These are phyloP conservation scores for Trachymyrmex septentrionalis DNA, from an alignment of 1,140 invertebrate species.

Conservation along the genomic window DNA sequence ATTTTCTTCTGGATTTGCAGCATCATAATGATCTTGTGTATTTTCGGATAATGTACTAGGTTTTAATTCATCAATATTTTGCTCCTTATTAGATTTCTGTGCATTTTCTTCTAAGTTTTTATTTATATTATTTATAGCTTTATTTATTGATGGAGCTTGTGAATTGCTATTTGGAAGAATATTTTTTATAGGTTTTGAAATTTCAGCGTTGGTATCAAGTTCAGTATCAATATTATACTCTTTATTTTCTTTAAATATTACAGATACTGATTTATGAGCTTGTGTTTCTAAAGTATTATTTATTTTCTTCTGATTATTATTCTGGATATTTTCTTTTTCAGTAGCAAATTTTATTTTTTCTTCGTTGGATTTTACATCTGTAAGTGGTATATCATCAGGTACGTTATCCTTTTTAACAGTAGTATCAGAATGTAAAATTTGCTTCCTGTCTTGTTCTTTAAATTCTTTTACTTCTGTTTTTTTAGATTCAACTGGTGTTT, in stretches of 20 bases:
- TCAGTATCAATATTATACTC: background rate
- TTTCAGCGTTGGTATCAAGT: background rate
- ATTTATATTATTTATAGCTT: background rate
- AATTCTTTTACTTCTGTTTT: background rate
- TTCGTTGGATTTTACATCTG: background rate
- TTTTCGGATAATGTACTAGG: slow-evolving; percentile 68
- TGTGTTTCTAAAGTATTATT: background rate
- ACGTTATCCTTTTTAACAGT: background rate
- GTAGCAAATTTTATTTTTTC: background rate
- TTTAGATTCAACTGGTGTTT: background rate
- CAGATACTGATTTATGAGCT: background rate
- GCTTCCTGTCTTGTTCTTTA: background rate
- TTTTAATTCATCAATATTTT: slow-evolving; percentile 32
- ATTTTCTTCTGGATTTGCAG: slow-evolving; percentile 22
- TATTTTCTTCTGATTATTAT: background rate
- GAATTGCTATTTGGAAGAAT: background rate
- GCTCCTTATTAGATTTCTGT: slow-evolving; percentile 18
- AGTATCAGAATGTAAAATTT: background rate
- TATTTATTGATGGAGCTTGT: background rate
- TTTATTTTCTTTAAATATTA: background rate
- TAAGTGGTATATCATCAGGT: background rate
- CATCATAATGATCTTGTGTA: slow-evolving; percentile 60
- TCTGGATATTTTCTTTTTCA: background rate
- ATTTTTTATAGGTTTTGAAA: background rate
- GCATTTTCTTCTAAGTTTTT: background rate